Conservation (phyloP, 2,797 vertebrate genomes). For the Graptemys geographica region DNA sequence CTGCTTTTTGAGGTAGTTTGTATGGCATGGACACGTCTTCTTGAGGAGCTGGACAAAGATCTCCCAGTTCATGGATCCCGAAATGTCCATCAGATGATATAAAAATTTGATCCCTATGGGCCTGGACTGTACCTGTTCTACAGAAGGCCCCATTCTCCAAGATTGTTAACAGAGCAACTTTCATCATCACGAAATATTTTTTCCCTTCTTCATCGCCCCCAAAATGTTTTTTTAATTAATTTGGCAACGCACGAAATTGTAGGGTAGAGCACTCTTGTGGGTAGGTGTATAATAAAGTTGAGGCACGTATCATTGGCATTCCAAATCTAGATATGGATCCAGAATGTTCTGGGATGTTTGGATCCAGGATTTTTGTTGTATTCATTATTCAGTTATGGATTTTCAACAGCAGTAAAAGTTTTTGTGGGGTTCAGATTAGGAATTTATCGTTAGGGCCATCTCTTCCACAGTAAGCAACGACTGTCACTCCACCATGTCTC, state of each 20-base stretch:
- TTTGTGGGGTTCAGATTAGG: background rate
- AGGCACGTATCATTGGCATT: background rate
- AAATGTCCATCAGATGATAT: background rate
- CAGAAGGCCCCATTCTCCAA: background rate
- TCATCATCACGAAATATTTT: background rate
- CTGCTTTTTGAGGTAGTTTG: background rate
- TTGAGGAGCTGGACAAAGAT: background rate
- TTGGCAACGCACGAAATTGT: background rate
- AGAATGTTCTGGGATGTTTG: background rate
- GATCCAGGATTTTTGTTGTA: background rate
- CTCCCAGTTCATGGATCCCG: background rate
- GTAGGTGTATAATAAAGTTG: background rate
- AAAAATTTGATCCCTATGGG: constrained; percentile 2
- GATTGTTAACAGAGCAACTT: background rate
- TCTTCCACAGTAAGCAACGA: background rate
- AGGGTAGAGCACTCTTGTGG: background rate
- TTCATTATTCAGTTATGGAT: background rate
- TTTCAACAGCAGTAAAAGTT: background rate
- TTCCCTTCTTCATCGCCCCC: background rate
- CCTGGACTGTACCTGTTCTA: background rate
- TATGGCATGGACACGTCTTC: background rate
- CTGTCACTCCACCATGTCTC: background rate
- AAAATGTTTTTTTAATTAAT: background rate
- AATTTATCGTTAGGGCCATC: background rate
- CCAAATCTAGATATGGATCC: background rate